Base-by-base conservation (phyloP, 2,888 invertebrate species). In the Sarcophaga subvicina region DNA sequence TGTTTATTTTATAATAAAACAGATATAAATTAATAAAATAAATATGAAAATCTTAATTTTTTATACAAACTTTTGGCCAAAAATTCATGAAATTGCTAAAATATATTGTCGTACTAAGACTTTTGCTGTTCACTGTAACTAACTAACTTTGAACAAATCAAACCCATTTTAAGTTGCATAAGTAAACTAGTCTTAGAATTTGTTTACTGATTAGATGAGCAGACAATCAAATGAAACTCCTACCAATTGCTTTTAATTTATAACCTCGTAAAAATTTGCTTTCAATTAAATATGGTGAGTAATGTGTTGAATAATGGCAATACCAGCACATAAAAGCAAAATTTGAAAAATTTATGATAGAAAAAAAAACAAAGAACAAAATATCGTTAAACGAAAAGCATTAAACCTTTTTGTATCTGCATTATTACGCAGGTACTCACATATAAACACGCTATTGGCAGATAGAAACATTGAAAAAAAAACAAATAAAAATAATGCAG, bases 261-360 rank as follows among this genome's bases (percentile, higher is more conserved):
- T 72, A 45, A 11, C 22, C 71, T 78, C 75, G 76, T 80, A 54
- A 86, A 86, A 83, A 59, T 27, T 72, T 17, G 37, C 47, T 64
- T 80, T 80, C 71, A 86, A 80, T 80, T 83, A 69, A 83, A 83
- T 83, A 47, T 69, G 47, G 75, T 86, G 80, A 83, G 71, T 76
- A 83, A 83, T 83, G 67, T 76, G 64, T 49, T 78, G 66, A 47
- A 54, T 71, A 72, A 59, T 73, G 60, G 6, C 45, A 60, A 66
- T 47, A 59, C 66, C 47, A 37, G 22, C 72, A 69, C 20, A 66
- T 72, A 66, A 27, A 79, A 64, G 45, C 6, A 64, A 27, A 81
- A 72, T 72, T 80, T 75, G 25, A 73, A 78, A 27, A 54, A 27
- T 80, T 82, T 69, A 80, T 62, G 77, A 63, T 69, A 70, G 60